phyloP scores from a whole-genome alignment of 2,797 vertebrate species.

The Enteromius mattozi region DNA sequence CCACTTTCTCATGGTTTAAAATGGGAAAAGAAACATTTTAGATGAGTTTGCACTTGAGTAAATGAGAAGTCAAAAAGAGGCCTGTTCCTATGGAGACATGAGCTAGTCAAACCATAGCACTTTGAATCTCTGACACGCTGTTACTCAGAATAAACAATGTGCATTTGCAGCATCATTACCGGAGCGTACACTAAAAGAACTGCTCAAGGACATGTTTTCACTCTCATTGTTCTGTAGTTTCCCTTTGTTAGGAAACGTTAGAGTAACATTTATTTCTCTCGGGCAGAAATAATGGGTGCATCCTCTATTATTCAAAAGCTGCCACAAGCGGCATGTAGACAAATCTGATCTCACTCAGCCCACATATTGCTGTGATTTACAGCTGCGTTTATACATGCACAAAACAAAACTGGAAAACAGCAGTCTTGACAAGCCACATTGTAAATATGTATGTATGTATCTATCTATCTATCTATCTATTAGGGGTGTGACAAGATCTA shows the following conservation, averaged over 20 bases:
- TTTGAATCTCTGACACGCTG: constrained; percentile 12
- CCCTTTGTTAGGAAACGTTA: neutral
- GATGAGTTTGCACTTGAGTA: constrained; percentile 31
- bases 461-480: too few species aligned
- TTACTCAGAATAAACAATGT: constrained; percentile 45
- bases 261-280: constrained; percentile 24
- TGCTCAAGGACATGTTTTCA: constrained; percentile 40
- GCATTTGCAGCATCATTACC: constrained; percentile 35
- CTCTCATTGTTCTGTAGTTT: constrained; percentile 7
- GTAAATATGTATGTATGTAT: neutral
- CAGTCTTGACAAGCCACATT: neutral
- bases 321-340: constrained; percentile 24
- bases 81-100: constrained; percentile 36
- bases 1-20: constrained; percentile 1
- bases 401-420: neutral
- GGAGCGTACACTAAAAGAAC: constrained; percentile 20
- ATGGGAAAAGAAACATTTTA: constrained; percentile 21
- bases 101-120: neutral
- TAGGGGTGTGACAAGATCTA: too few species aligned
- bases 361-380: constrained; percentile 34
- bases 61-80: constrained; percentile 43
- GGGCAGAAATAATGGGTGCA: constrained; percentile 14
- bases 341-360: constrained; percentile 41
- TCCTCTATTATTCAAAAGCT: constrained; percentile 48
- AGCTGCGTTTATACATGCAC: constrained; percentile 31